Evolutionary conservation across 2,797 vertebrate species (phyloP), one percentile per base, ranked within the genome.

Genomic region (Prionace glauca): DNA sequence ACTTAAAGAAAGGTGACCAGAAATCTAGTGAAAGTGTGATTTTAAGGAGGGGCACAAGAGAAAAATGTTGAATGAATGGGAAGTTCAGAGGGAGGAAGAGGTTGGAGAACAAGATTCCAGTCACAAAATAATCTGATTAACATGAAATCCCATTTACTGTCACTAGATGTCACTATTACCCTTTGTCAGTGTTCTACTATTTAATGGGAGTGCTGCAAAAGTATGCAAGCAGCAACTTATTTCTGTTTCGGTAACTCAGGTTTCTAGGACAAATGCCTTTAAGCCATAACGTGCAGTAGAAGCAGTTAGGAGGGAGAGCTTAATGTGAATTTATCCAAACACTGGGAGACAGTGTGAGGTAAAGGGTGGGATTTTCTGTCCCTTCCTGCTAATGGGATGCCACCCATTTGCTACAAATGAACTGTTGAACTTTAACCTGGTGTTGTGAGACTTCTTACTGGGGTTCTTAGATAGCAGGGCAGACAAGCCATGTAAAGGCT

Each of bases 121-220:
- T 41, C 56, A 36, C 60, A 67, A 18, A 67, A 67, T 67, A 24
- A 29, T 41, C 65, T 69, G 0, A 91, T 62, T 20, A 0, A 8
- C 10, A n/a, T 9, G 36, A 84, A 69, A 18, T 1, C 20, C 29
- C 87, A n/a, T 16, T 20, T 41, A 67, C n/a, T 24, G 18, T 67
- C 90, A 36, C 90, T 69, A 92, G 90, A 36, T 92, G 90, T 92
- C 90, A 41, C 90, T 92, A 69, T 41, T 92, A 22, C 26, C 90
- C 90, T 92, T 67, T 69, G n/a, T 22, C 41, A 69, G 32, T 7
- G 67, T 18, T 32, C n/a, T 67, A 14, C 2, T 22, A 41, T 41
- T 8, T 24, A n/a, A 36, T 20, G n/a, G 24, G n/a, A 56, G 18
- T 24, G n/a, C 88, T 91, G 26, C 29, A 88, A 26, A 60, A 50